Evolutionary conservation across 2,888 invertebrate species (phyloP), one percentile per base, ranked within the genome.

Genomic region (Diadegma fenestrale): DNA sequence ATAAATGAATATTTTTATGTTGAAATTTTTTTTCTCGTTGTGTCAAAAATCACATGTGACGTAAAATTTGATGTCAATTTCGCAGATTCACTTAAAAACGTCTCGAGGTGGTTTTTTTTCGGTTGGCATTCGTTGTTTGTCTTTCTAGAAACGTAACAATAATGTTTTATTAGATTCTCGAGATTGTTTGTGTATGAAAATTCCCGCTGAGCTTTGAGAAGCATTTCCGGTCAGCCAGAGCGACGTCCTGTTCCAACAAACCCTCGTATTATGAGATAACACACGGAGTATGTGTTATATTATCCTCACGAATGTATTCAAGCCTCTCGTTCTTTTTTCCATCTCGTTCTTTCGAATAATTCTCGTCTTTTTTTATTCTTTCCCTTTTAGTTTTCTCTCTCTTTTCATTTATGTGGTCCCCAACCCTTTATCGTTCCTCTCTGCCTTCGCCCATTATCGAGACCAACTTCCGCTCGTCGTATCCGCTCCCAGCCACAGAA

Each of bases 181-280:
- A 14, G 63, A 37, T 37, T 19, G 14, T 43, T 7, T 63, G 14
- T 41, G 73, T 37, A 30, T 72, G 72, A 61, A 64, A n/a, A 43
- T 75, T 72, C 66, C 48, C 72, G 77, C 17, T 63, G 79, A 81
- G 66, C 54, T 79, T 82, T 82, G 69, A 75, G 75, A 64, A 58
- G 75, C 82, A 79, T 72, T 77, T 75, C 71, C 82, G 66, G 84
- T 80, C 80, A 54, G 75, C 58, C 79, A 43, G 58, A 58, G 58
- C 80, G 82, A 82, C 85, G 82, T 85, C 85, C 85, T 81, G 84
- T 85, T 81, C 75, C 63, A 66, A 71, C 75, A 75, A 71, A 75
- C 45, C 75, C 69, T 51, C 54, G 12, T 43, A 19, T 48, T 30
- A 66, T 66, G 81, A 73, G 77, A 73, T 82, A 85, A 63, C 75